Evolutionary conservation across 1,140 invertebrate species (phyloP).

Genomic region (Colletes gigas): DNA sequence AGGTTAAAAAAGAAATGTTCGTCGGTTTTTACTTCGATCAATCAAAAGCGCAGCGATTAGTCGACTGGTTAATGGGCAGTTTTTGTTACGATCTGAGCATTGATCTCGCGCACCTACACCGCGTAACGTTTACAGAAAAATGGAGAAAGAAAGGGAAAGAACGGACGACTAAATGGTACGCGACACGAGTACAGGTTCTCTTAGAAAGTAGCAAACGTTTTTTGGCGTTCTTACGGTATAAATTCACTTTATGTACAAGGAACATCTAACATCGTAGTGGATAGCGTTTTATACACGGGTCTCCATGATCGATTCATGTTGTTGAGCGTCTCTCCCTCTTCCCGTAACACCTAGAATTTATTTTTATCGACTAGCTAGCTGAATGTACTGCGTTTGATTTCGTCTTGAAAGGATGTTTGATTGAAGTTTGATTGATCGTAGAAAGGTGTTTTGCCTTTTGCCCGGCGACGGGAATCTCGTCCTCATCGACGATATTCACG

Average conservation of each 20-base stretch:
- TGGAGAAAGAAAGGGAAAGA: neutral
- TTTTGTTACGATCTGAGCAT: constrained; percentile 10
- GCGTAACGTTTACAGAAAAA: constrained; percentile 27
- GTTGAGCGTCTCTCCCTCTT: constrained; percentile 61
- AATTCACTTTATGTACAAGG: constrained; percentile 77
- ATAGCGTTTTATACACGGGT: constrained; percentile 73
- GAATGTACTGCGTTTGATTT: constrained; percentile 48
- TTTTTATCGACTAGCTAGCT: constrained; percentile 59
- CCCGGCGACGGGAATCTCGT: neutral
- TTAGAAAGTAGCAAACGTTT: constrained; percentile 69
- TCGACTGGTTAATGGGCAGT: constrained; percentile 20
- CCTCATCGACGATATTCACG: neutral
- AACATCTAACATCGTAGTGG: constrained; percentile 78
- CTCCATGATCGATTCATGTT: constrained; percentile 65
- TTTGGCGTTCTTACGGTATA: constrained; percentile 68
- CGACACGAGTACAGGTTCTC: constrained; percentile 51
- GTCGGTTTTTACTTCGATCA: neutral
- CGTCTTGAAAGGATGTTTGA: constrained; percentile 45
- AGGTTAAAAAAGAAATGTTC: too few relatives aligned
- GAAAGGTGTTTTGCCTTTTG: neutral
- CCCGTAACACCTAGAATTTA: constrained; percentile 62
- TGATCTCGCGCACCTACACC: constrained; percentile 24
- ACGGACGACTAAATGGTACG: constrained; percentile 62
- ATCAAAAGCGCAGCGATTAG: neutral
- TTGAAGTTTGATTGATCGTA: constrained; percentile 55